A percentile compares a stretch with the other conserved stretches of the same genome.
Conservation (phyloP, 2,797 vertebrate species). For the Manis javanica region DNA sequence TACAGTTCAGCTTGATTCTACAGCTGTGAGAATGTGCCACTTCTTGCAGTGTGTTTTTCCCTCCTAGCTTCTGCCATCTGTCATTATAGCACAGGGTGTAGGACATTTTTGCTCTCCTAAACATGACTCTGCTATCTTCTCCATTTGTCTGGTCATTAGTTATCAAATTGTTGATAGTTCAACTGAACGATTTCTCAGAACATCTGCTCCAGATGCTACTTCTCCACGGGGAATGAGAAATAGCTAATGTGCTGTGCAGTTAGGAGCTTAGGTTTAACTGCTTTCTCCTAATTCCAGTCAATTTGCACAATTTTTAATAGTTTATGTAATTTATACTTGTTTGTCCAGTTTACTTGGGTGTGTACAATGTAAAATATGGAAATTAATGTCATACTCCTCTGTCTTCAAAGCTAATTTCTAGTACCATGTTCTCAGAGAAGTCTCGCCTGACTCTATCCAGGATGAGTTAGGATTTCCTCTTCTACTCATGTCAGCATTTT, state of each 20-base stretch:
- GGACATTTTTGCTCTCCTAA: constrained; percentile 74
- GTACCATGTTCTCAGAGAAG: background rate
- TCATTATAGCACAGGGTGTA: constrained; percentile 75
- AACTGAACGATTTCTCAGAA: constrained; percentile 64
- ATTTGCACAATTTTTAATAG: background rate
- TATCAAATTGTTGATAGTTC: constrained; percentile 5
- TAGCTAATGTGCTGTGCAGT: background rate
- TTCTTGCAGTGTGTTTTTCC: constrained; percentile 8
- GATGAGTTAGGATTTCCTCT: background rate
- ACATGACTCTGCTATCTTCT: constrained; percentile 60
- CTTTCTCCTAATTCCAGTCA: constrained; percentile 52
- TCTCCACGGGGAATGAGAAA: constrained; percentile 47
- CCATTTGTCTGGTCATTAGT: constrained; percentile 74
- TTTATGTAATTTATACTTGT: background rate
- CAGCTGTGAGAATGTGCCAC: constrained; percentile 53
- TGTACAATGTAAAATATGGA: background rate
- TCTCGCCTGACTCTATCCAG: background rate
- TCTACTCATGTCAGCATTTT: background rate
- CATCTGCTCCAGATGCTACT: constrained; percentile 75
- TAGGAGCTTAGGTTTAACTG: constrained; percentile 70
- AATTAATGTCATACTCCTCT: background rate
- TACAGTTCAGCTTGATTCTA: background rate
- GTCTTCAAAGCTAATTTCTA: background rate
- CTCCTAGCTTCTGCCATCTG: constrained; percentile 79
- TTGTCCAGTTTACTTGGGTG: background rate